Conservation (phyloP, 2,797 vertebrate genomes). For the Vespertilio murinus region DNA sequence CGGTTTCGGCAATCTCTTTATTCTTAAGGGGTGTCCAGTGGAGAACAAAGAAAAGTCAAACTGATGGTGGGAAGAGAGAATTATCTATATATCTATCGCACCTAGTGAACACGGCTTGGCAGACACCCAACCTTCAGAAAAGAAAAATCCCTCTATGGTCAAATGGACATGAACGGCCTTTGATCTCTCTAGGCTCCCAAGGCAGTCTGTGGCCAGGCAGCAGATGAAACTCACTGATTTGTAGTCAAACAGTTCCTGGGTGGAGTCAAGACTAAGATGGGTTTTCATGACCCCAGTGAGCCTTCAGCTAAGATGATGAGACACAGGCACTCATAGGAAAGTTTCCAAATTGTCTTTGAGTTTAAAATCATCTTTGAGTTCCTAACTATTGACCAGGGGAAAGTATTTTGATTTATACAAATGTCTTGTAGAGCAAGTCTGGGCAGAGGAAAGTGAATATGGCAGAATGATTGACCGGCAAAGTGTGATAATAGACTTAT, state of each 20-base stretch:
- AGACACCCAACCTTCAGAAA: background rate
- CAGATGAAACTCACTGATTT: background rate
- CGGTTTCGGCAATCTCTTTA: too few relatives aligned
- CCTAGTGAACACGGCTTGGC: background rate
- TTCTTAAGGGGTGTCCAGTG: background rate
- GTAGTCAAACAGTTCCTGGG: background rate
- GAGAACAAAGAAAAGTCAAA: background rate
- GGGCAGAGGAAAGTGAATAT: background rate
- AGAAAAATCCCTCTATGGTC: background rate
- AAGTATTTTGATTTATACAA: background rate
- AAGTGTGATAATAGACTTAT: background rate
- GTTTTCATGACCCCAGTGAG: background rate
- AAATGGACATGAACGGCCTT: background rate
- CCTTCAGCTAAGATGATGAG: background rate
- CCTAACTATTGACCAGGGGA: background rate
- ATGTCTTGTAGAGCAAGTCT: slow-evolving; percentile 34
- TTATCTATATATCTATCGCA: background rate
- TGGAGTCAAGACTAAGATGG: background rate
- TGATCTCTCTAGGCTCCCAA: background rate
- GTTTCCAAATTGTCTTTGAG: background rate
- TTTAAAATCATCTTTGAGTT: background rate
- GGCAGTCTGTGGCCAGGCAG: background rate
- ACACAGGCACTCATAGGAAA: background rate
- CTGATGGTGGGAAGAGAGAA: background rate
- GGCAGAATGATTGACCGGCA: background rate